Base-by-base conservation (phyloP, 2,113 vertebrate genomes). In the Calypte anna region DNA sequence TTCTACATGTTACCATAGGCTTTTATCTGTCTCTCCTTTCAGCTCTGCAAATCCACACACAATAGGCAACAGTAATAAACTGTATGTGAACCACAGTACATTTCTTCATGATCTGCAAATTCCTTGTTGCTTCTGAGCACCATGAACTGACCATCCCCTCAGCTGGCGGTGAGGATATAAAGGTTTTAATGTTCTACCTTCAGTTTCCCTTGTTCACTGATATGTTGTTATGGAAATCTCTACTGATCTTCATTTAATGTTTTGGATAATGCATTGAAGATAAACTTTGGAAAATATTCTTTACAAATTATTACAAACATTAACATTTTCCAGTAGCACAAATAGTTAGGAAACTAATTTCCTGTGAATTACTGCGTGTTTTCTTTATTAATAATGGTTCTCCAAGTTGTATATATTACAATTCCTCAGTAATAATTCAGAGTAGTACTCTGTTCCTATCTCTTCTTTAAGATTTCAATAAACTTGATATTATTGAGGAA, bases 321-420 rank as follows among this genome's bases (percentile, higher is more conserved):
- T 77, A 94, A 73, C 88, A 79, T 89, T 95, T 77, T 85, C 82
- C 67, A 91, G 78, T 6, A 91, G 46, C 72, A 84, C 55, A 79
- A 86, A 82, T 44, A 86, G 92, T 89, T 96, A 94, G 67, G 86
- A 86, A 95, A 94, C n/a, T 79, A 92, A 93, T 95, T 95, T 96
- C 93, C 86, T 92, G 94, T 66, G 74, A 96, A 94, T 62, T 58
- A 28, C 61, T 31, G 53, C 50, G 33, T 64, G 28, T 66, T 96
- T 93, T 82, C 62, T 93, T 75, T 82, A 61, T 84, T 94, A 94
- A 90, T 86, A 95, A 94, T 55, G 31, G 62, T 66, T 72, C 44
- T 68, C 30, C 58, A 48, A 78, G 78, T 92, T 89, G 61, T 77
- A 67, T 81, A 55, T 88, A 92, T 91, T 93, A 66, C 59, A 59